Conservation (phyloP, 2,113 vertebrate genomes). For the Formicarius rufipectus region DNA sequence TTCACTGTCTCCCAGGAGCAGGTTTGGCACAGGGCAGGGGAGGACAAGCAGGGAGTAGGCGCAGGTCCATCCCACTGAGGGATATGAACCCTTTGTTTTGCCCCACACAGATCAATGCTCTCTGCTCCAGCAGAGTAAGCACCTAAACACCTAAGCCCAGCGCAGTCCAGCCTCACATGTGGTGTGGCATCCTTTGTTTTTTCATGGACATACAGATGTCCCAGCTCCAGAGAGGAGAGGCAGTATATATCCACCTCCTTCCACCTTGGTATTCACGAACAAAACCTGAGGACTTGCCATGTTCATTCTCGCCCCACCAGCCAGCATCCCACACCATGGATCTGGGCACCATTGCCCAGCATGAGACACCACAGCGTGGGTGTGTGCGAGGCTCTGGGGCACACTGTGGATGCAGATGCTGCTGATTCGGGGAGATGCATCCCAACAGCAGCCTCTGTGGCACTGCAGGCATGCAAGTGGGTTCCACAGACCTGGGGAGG, state of each 20-base stretch:
- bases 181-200: neutral
- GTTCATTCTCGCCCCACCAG: neutral
- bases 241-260: neutral
- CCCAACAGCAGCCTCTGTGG: neutral
- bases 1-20: conserved; percentile 49
- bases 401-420: accelerated
- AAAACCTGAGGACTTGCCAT: neutral
- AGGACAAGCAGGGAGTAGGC: neutral
- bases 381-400: neutral
- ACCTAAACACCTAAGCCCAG: neutral
- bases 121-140: neutral
- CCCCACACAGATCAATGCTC: neutral
- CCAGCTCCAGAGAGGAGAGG: neutral
- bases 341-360: neutral
- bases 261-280: neutral
- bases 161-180: accelerated
- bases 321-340: neutral
- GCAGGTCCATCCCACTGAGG: accelerated
- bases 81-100: neutral
- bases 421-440: neutral
- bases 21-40: conserved; percentile 34
- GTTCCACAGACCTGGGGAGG: neutral
- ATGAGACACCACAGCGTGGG: neutral
- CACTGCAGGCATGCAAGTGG: accelerated
- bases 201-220: neutral